Percentiles rank a stretch among this genome's conserved stretches.
Conservation (phyloP, 1,140 invertebrate genomes). For the Drosophila ironensis region DNA sequence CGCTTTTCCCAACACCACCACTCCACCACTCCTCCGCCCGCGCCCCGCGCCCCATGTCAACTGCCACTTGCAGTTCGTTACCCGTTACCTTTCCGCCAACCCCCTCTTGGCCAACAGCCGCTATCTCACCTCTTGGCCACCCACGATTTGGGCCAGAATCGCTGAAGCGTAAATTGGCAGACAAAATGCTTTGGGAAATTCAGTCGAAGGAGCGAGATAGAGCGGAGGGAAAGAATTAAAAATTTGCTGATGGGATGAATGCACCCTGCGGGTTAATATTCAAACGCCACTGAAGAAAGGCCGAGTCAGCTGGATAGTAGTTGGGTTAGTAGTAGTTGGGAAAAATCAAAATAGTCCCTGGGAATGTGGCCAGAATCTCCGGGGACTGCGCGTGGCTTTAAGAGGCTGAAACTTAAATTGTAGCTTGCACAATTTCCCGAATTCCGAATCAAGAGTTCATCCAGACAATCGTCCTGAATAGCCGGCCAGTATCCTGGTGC, state of each 20-base stretch:
- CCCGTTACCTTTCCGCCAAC: neutral
- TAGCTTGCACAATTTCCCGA: too few relatives aligned
- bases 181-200: slow-evolving; percentile 31
- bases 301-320: slow-evolving; percentile 7
- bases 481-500: neutral
- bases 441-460: too few relatives aligned
- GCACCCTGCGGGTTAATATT: slow-evolving; percentile 27
- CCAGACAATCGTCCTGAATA: too few relatives aligned
- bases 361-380: too few relatives aligned
- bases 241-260: neutral
- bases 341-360: too few relatives aligned
- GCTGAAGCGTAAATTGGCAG: slow-evolving; percentile 49
- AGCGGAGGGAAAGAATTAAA: slow-evolving; percentile 15
- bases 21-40: neutral
- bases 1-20: slow-evolving; percentile 26
- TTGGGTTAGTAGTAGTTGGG: too few relatives aligned
- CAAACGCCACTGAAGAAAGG: slow-evolving; percentile 7
- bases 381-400: too few relatives aligned
- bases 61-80: slow-evolving; percentile 11
- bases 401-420: too few relatives aligned
- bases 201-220: neutral
- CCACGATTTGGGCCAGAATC: slow-evolving; percentile 15
- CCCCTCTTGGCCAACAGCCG: neutral
- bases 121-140: too few relatives aligned
- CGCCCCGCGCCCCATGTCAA: slow-evolving; percentile 1